These are phyloP conservation scores for Pocillopora damicornis DNA, from an alignment of 64 coral and sea anemone species.

Conservation along the genomic window DNA sequence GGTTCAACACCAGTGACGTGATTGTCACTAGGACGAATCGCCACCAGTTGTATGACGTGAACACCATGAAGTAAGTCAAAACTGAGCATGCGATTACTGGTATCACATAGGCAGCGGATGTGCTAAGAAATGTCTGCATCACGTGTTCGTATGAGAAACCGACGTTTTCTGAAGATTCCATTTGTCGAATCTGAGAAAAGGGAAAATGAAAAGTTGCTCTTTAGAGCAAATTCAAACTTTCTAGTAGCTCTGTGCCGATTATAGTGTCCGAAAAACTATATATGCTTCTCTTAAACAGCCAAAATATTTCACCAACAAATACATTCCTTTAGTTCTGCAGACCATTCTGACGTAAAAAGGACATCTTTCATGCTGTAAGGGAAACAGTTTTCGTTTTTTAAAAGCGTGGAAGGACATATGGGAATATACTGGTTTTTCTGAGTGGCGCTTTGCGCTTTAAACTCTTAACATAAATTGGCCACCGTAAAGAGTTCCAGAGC, in stretches of 20 bases:
- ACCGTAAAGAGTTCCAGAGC: too few relatives aligned
- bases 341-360: too few relatives aligned
- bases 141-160: conserved; percentile 61
- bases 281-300: too few relatives aligned
- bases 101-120: conserved; percentile 40
- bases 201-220: not conserved
- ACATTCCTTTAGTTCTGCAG: too few relatives aligned
- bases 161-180: conserved; percentile 31
- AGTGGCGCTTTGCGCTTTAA: too few relatives aligned
- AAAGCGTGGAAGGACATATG: too few relatives aligned
- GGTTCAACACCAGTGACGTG: conserved; percentile 61
- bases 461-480: too few relatives aligned
- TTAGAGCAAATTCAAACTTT: not conserved
- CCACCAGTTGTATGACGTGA: conserved; percentile 54
- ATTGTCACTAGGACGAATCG: conserved; percentile 51
- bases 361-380: too few relatives aligned
- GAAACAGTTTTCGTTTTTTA: too few relatives aligned
- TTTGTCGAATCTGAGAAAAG: conserved; percentile 22
- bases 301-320: too few relatives aligned
- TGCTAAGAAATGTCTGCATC: conserved; percentile 46
- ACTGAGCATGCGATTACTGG: conserved; percentile 43
- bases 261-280: not conserved
- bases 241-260: not conserved
- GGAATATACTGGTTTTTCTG: too few relatives aligned
- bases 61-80: conserved; percentile 67